Conservation (phyloP, 37 sponge, comb jelly and placozoan genomes). For the Chondrilla cf. caribensis region DNA sequence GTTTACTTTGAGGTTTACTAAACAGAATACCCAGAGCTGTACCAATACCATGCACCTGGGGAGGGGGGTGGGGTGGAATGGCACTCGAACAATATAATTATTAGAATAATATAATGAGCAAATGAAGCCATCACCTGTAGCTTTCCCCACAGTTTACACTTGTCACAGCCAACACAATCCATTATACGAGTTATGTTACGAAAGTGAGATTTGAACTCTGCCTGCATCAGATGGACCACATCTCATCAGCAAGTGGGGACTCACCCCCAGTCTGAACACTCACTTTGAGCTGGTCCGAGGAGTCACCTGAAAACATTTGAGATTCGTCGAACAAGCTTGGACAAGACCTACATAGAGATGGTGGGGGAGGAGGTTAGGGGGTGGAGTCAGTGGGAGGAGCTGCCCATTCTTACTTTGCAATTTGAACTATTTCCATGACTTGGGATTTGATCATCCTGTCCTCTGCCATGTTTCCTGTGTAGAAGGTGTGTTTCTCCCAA, state of each 20-base stretch:
- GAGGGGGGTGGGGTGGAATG: neutral
- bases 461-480: slow-evolving; percentile 73
- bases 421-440: slow-evolving; percentile 46
- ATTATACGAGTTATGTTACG: slow-evolving; percentile 95
- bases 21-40: slow-evolving; percentile 96
- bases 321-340: slow-evolving; percentile 89
- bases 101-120: no score
- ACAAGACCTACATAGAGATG: slow-evolving; percentile 41
- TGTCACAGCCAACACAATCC: slow-evolving; percentile 99
- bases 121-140: slow-evolving; percentile 61
- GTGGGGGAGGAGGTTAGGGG: neutral
- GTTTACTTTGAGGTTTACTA: slow-evolving; percentile 15
- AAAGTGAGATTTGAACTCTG: slow-evolving; percentile 84
- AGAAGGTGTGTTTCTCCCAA: slow-evolving; percentile 67
- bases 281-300: slow-evolving; percentile 69
- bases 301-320: slow-evolving; percentile 73
- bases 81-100: neutral
- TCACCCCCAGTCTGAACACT: no score
- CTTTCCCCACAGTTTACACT: slow-evolving; percentile 96
- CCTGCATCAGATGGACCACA: slow-evolving; percentile 26
- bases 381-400: slow-evolving; percentile 13
- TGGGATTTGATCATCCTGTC: slow-evolving; percentile 50
- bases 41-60: slow-evolving; percentile 80
- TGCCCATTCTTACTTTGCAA: slow-evolving; percentile 54
- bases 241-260: no score